Conservation (phyloP, 2,113 vertebrate genomes). For the Shinisaurus crocodilurus region DNA sequence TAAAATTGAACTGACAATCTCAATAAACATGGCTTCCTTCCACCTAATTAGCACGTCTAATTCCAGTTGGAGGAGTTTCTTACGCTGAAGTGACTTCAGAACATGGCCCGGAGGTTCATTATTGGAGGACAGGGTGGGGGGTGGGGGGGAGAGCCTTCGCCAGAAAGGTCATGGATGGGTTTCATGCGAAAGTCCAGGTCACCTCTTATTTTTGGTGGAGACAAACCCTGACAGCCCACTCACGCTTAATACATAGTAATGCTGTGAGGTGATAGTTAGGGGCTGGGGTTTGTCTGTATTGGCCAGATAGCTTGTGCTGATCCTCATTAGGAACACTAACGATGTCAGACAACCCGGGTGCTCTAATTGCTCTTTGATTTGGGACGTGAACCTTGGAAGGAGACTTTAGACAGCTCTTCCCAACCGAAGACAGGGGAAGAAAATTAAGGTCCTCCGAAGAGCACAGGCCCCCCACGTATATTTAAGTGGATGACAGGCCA, state of each 20-base stretch:
- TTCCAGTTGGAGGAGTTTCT: not conserved
- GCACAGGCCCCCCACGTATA: not conserved
- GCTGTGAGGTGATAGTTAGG: not conserved
- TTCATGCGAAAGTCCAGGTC: not conserved
- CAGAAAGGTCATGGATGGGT: not conserved
- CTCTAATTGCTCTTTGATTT: conserved; percentile 15
- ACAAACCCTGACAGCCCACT: not conserved
- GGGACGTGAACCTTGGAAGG: not conserved
- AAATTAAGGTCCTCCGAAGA: not conserved
- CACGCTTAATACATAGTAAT: not conserved
- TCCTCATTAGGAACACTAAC: not conserved
- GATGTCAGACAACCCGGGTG: not conserved
- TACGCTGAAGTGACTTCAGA: not conserved
- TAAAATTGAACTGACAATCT: not conserved
- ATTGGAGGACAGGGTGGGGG: not conserved
- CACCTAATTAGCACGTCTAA: not conserved
- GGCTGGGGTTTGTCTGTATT: not conserved
- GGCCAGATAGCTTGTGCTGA: not conserved
- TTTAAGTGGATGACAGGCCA: not conserved
- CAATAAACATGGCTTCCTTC: not conserved
- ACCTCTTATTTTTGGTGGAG: not conserved
- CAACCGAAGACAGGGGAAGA: not conserved
- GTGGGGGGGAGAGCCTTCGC: not conserved
- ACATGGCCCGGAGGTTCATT: not conserved
- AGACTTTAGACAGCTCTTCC: not conserved